A percentile compares a stretch with the other conserved stretches of the same genome.
phyloP scores from a whole-genome alignment of 2,113 vertebrate species.

The Phylloscopus whistleri region DNA sequence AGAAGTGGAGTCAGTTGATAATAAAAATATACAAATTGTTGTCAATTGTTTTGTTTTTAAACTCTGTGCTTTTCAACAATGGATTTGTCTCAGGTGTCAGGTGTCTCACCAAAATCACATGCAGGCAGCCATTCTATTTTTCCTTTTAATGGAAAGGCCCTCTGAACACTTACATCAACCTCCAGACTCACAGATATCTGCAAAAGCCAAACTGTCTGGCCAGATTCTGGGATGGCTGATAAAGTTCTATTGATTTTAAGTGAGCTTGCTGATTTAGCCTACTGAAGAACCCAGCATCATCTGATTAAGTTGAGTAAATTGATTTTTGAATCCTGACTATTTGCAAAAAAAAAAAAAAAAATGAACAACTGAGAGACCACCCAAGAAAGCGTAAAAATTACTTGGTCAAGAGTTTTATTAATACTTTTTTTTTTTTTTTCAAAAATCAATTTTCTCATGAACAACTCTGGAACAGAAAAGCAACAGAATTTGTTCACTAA shows the following conservation, averaged over 20 bases:
- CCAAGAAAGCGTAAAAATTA: neutral
- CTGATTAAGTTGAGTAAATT: neutral
- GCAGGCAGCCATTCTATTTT: neutral
- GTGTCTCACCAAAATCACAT: neutral
- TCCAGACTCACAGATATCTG: neutral
- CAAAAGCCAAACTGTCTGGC: neutral
- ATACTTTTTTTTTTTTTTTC: neutral
- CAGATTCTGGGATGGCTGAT: neutral
- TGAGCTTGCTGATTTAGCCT: neutral
- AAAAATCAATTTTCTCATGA: neutral
- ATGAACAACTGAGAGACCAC: neutral
- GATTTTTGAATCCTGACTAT: conserved; percentile 15
- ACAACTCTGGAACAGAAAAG: neutral
- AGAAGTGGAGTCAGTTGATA: neutral
- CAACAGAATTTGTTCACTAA: neutral
- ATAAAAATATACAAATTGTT: neutral
- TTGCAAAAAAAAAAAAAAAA: neutral
- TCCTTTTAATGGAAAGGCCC: neutral
- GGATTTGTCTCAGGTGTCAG: too few species aligned
- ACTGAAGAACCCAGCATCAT: neutral
- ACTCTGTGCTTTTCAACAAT: neutral
- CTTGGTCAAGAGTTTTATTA: neutral
- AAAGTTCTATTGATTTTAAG: neutral
- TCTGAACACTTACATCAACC: neutral
- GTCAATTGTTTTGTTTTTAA: neutral